phyloP scores from a whole-genome alignment of 1,140 invertebrate genomes.

The Hylyphantes graminicola region DNA sequence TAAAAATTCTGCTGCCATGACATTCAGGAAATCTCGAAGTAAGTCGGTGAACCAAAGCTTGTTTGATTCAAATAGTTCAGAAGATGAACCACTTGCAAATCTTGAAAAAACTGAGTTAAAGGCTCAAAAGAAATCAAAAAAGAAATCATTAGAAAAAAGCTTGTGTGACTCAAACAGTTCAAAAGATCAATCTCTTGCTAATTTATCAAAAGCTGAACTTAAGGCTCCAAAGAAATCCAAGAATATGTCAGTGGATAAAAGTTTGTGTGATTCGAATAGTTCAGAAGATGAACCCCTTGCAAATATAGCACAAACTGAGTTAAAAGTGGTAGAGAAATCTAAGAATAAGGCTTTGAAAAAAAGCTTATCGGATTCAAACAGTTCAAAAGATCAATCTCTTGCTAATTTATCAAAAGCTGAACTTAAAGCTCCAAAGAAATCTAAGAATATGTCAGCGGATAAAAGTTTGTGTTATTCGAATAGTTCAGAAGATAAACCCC shows the following conservation, averaged over 20 bases:
- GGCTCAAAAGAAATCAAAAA: neutral
- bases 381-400: neutral
- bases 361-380: neutral
- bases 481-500: neutral
- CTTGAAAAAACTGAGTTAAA: neutral
- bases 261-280: too few species aligned
- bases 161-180: neutral
- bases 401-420: neutral
- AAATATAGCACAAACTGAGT: neutral
- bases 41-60: too few species aligned
- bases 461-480: neutral
- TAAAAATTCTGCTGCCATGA: too few species aligned
- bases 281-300: too few species aligned
- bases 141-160: neutral
- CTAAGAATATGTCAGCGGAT: neutral
- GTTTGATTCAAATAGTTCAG: neutral
- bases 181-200: constrained; percentile 1
- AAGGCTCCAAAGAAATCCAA: neutral
- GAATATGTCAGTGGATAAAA: neutral
- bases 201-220: neutral
- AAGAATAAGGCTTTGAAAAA: neutral
- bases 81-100: neutral
- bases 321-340: neutral
- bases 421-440: neutral
- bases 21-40: too few species aligned